Evolutionary conservation across 2,797 vertebrate species (phyloP).

Genomic region (Anas flavirostris): DNA sequence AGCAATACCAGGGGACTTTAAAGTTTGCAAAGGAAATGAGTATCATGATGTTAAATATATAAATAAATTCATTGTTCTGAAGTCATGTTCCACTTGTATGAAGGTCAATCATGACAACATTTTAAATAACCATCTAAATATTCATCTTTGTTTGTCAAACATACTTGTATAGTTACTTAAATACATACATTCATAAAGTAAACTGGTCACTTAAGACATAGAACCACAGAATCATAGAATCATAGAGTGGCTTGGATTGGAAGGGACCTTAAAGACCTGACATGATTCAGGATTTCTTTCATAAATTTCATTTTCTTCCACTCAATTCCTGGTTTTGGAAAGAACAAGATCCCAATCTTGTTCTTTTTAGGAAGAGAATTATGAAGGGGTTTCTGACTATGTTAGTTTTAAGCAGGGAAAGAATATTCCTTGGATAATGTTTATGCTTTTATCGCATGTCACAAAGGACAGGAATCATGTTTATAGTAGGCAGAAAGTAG

Average conservation of each 20-base stretch:
- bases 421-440: background rate
- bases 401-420: background rate
- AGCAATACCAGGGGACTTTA: background rate
- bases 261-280: no score
- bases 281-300: background rate
- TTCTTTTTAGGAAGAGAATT: background rate
- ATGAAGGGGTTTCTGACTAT: background rate
- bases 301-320: background rate
- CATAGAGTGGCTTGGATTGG: no score
- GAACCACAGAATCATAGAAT: no score
- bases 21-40: background rate
- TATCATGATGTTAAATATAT: background rate
- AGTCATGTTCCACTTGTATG: background rate
- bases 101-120: background rate
- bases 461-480: background rate
- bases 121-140: background rate
- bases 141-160: background rate
- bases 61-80: background rate
- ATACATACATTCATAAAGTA: background rate
- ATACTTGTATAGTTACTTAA: background rate
- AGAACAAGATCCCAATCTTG: background rate
- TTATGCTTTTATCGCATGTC: background rate
- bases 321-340: background rate
- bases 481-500: conserved; percentile 5
- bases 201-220: background rate